These are phyloP conservation scores for Sciurus carolinensis DNA, from an alignment of 2,797 vertebrate species.

Conservation along the genomic window DNA sequence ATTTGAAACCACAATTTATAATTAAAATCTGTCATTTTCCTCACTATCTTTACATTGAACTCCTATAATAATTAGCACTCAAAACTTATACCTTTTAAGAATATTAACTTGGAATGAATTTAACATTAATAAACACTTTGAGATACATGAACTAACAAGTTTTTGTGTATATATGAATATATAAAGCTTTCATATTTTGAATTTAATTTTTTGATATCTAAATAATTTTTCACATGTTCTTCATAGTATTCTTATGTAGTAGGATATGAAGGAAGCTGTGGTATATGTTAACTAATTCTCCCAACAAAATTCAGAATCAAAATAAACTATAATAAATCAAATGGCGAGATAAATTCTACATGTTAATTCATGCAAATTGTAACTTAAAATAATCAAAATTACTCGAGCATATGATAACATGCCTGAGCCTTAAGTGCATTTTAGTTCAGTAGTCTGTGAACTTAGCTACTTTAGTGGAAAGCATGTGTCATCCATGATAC, in stretches of 20 bases:
- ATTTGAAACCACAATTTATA: neutral
- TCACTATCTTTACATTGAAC: neutral
- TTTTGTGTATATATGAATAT: neutral
- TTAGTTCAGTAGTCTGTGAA: neutral
- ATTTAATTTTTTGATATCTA: constrained; percentile 30
- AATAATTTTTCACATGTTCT: neutral
- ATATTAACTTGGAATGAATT: neutral
- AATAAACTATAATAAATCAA: neutral
- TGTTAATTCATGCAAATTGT: neutral
- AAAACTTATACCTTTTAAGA: neutral
- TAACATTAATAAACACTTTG: neutral
- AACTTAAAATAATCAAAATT: constrained; percentile 41
- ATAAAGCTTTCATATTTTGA: neutral
- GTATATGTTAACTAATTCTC: neutral
- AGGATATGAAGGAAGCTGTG: neutral
- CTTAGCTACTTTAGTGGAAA: neutral
- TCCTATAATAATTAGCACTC: neutral
- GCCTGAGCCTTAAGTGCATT: neutral
- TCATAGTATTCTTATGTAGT: neutral
- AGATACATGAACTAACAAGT: neutral
- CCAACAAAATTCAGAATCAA: constrained; percentile 6
- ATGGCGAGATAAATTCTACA: neutral
- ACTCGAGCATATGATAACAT: neutral
- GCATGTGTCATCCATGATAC: neutral
- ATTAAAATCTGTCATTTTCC: constrained; percentile 8